A percentile compares a stretch with the other conserved stretches of the same genome.
phyloP scores from a whole-genome alignment of 2,113 vertebrate species.

The Antechinus flavipes region DNA sequence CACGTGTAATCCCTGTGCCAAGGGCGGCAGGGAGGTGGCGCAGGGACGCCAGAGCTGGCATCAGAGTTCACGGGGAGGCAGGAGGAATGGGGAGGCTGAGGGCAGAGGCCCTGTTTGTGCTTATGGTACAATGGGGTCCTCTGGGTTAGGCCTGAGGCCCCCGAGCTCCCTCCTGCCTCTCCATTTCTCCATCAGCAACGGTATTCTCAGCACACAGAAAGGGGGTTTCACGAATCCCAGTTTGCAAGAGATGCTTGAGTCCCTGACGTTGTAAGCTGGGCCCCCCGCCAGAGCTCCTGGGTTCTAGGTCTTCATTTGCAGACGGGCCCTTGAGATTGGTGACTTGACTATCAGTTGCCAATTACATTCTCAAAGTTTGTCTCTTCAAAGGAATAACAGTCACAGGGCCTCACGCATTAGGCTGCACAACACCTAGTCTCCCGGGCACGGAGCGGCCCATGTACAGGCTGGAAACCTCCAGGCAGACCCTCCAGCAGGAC shows the following conservation, averaged over 20 bases:
- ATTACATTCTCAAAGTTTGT: neutral
- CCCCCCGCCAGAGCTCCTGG: neutral
- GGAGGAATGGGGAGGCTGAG: neutral
- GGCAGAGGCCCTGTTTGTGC: neutral
- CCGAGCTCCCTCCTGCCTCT: neutral
- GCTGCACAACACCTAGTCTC: too few relatives aligned
- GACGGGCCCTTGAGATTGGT: neutral
- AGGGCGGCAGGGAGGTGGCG: neutral
- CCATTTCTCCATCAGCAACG: too few relatives aligned
- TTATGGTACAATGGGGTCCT: neutral
- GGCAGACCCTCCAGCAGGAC: neutral
- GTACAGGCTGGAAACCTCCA: too few relatives aligned
- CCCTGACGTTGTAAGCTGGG: neutral
- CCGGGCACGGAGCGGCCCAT: neutral
- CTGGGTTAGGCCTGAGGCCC: neutral
- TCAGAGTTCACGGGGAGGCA: neutral
- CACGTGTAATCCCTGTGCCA: neutral
- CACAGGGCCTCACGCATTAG: neutral
- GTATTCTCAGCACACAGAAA: neutral
- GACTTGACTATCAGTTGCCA: neutral
- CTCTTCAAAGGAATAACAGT: neutral
- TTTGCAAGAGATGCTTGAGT: neutral
- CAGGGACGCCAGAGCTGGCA: neutral
- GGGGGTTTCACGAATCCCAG: neutral
- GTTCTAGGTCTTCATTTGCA: neutral